A percentile compares a stretch with the other conserved stretches of the same genome.
Conservation (phyloP, 1,140 invertebrate species). For the Drosophila ananassae region DNA sequence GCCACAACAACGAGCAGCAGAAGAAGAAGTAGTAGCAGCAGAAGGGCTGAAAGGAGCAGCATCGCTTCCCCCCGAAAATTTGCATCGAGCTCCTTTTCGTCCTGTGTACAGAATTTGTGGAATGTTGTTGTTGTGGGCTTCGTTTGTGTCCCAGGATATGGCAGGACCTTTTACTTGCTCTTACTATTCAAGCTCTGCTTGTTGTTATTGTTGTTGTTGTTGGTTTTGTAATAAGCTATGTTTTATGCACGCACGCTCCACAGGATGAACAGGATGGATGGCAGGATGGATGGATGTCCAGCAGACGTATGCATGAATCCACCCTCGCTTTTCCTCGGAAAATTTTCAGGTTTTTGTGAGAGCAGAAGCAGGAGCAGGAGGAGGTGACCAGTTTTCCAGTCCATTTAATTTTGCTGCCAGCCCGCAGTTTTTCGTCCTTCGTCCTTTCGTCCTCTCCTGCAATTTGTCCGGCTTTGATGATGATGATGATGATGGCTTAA, state of each 20-base stretch:
- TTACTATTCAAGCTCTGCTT: background rate
- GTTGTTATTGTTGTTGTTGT: slow-evolving; percentile 1
- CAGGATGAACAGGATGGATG: slow-evolving; percentile 14
- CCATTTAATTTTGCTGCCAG: slow-evolving; percentile 73
- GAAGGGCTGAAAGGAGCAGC: slow-evolving; percentile 33
- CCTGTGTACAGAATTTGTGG: slow-evolving; percentile 39
- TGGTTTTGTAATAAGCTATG: slow-evolving; percentile 75
- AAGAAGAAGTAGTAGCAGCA: slow-evolving; percentile 8
- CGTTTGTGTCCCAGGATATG: slow-evolving; percentile 33
- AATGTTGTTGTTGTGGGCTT: slow-evolving; percentile 25
- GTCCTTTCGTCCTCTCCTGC: slow-evolving; percentile 11
- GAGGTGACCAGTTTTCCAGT: slow-evolving; percentile 71
- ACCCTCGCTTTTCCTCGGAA: slow-evolving; percentile 18
- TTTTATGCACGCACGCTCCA: slow-evolving; percentile 74
- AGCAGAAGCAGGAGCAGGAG: background rate
- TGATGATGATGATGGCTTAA: slow-evolving; percentile 51
- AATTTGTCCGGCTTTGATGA: slow-evolving; percentile 49
- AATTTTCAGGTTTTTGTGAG: background rate
- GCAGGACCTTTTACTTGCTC: slow-evolving; percentile 9
- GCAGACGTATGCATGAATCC: slow-evolving; percentile 3
- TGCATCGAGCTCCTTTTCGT: slow-evolving; percentile 64
- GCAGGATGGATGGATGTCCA: slow-evolving; percentile 23
- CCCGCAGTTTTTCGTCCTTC: slow-evolving; percentile 65
- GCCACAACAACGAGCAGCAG: slow-evolving; percentile 52
- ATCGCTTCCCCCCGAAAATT: slow-evolving; percentile 49